Percentiles rank a stretch among this genome's conserved stretches.
Conservation (phyloP, 2,888 invertebrate species). For the Cancer borealis region DNA sequence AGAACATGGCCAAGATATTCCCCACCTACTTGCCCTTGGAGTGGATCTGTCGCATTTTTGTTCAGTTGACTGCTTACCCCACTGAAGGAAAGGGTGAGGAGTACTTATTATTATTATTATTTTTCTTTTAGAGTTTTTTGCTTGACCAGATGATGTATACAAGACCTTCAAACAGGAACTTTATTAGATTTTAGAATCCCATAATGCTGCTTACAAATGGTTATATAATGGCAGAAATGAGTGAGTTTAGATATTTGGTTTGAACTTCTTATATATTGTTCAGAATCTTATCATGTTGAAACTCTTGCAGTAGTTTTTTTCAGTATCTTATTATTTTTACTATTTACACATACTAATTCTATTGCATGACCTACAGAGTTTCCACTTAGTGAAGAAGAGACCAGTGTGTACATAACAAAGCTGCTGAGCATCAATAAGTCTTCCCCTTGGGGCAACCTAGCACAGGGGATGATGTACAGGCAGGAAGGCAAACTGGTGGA, state of each 20-base stretch:
- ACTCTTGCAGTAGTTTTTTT: too few relatives aligned
- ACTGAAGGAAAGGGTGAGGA: constrained; percentile 60
- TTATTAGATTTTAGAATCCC: too few relatives aligned
- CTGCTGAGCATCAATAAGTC: constrained; percentile 65
- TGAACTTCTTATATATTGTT: neutral
- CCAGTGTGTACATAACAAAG: constrained; percentile 31
- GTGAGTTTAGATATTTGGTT: neutral
- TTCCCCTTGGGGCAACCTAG: constrained; percentile 76
- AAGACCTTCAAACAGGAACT: neutral
- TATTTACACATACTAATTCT: neutral
- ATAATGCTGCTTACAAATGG: too few relatives aligned
- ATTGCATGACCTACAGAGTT: constrained; percentile 4
- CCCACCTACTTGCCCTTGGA: constrained; percentile 75
- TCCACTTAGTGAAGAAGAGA: constrained; percentile 60
- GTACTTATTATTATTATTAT: neutral
- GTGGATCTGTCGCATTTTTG: constrained; percentile 76
- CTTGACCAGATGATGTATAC: neutral
- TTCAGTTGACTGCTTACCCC: constrained; percentile 58
- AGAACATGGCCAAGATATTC: constrained; percentile 68
- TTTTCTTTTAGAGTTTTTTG: neutral
- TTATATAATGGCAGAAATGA: too few relatives aligned
- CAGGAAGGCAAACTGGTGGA: constrained; percentile 17
- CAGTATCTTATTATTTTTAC: too few relatives aligned
- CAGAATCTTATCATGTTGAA: too few relatives aligned
- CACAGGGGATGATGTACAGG: constrained; percentile 62